phyloP scores from a whole-genome alignment of 2,888 invertebrate genomes.

The Pogonocherus hispidulus region DNA sequence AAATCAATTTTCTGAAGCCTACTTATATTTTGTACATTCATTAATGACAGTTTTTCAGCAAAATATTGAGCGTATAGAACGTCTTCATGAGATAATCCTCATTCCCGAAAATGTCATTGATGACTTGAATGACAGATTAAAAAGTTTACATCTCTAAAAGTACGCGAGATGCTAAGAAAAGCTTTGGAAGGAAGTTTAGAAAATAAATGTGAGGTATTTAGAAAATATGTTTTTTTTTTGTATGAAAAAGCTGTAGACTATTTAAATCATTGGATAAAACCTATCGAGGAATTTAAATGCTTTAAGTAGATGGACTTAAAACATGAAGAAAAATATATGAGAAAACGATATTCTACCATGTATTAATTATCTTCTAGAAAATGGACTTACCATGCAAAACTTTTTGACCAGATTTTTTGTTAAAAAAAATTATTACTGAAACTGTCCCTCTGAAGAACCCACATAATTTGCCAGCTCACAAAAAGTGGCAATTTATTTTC shows the following conservation, averaged over 20 bases:
- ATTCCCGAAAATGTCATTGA: background rate
- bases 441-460: too few species aligned
- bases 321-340: background rate
- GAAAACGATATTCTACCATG: background rate
- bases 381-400: too few species aligned
- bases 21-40: background rate
- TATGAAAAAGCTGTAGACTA: background rate
- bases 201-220: conserved; percentile 17
- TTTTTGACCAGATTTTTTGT: too few species aligned
- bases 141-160: background rate
- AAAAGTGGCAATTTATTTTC: too few species aligned
- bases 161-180: conserved; percentile 19
- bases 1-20: background rate
- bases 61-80: background rate
- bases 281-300: background rate
- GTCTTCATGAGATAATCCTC: background rate
- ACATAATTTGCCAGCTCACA: too few species aligned
- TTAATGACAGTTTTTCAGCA: background rate
- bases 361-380: too few species aligned
- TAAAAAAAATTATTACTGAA: too few species aligned
- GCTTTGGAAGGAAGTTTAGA: conserved; percentile 23
- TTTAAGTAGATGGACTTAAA: background rate
- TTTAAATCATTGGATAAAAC: background rate
- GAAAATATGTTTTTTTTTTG: background rate
- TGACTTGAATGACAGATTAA: too few species aligned